phyloP scores from a whole-genome alignment of 2,113 vertebrate species.

The Trachemys scripta region DNA sequence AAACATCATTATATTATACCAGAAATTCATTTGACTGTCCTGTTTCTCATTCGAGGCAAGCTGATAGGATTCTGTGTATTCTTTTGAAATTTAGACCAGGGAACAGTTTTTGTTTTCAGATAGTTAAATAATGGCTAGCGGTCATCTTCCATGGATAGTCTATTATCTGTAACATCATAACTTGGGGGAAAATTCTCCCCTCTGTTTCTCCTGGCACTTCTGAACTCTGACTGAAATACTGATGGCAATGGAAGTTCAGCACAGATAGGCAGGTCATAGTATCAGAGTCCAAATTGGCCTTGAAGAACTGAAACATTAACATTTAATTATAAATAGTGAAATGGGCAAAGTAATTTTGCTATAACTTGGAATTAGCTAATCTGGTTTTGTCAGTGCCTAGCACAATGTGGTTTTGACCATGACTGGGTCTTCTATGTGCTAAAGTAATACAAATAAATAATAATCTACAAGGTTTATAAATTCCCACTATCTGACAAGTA shows the following conservation, averaged over 20 bases:
- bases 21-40: not conserved
- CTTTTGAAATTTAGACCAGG: not conserved
- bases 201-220: rapidly evolving
- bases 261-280: not conserved
- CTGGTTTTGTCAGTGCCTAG: not conserved
- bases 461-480: not conserved
- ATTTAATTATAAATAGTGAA: not conserved
- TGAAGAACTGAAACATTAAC: not conserved
- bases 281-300: not conserved
- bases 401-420: not conserved
- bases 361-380: not conserved
- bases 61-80: not conserved
- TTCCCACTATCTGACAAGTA: not conserved
- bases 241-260: not conserved
- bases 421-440: not conserved
- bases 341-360: not conserved
- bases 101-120: not conserved
- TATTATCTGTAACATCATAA: not conserved
- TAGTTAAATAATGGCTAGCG: not conserved
- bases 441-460: not conserved
- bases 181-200: not conserved
- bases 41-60: not conserved
- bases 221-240: not conserved
- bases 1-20: rapidly evolving
- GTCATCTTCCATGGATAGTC: not conserved